Conservation (phyloP, 2,797 vertebrate genomes). For the Gallinago nigripennis region DNA sequence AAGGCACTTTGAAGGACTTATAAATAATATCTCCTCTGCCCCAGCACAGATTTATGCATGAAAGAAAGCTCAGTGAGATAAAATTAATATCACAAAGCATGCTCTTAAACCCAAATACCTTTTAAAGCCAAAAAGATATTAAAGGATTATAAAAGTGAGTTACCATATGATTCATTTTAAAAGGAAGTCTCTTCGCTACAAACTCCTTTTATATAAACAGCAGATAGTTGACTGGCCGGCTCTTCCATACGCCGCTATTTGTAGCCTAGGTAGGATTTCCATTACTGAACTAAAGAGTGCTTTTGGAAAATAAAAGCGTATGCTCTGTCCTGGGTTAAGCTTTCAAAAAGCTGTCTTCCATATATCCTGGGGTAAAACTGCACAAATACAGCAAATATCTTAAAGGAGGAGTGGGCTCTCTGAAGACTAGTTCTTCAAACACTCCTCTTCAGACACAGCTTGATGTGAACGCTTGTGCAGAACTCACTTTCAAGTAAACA, state of each 20-base stretch:
- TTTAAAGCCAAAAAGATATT: constrained; percentile 9
- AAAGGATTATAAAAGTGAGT: constrained; percentile 55
- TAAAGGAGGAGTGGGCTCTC: background rate
- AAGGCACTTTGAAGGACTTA: constrained; percentile 40
- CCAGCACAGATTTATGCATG: constrained; percentile 5
- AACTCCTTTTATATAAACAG: constrained; percentile 65
- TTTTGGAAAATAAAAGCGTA: background rate
- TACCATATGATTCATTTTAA: constrained; percentile 59
- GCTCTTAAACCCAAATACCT: constrained; percentile 36
- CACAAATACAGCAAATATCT: background rate
- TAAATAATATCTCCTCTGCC: constrained; percentile 27
- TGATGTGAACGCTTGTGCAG: constrained; percentile 9
- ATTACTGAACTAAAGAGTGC: constrained; percentile 11
- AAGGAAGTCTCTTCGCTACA: constrained; percentile 38
- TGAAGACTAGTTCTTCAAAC: constrained; percentile 17
- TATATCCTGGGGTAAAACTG: background rate
- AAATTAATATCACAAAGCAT: constrained; percentile 48
- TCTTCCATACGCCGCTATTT: background rate
- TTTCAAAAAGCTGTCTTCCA: constrained; percentile 17
- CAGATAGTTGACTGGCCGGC: constrained; percentile 54
- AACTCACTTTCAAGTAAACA: constrained; percentile 63
- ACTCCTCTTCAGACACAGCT: background rate
- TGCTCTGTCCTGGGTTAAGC: constrained; percentile 10
- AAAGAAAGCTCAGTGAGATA: constrained; percentile 27
- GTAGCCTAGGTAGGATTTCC: constrained; percentile 50